A percentile compares a stretch with the other conserved stretches of the same genome.
phyloP scores from a whole-genome alignment of 2,797 vertebrate species.

The Cynodonichthys magdalenae region DNA sequence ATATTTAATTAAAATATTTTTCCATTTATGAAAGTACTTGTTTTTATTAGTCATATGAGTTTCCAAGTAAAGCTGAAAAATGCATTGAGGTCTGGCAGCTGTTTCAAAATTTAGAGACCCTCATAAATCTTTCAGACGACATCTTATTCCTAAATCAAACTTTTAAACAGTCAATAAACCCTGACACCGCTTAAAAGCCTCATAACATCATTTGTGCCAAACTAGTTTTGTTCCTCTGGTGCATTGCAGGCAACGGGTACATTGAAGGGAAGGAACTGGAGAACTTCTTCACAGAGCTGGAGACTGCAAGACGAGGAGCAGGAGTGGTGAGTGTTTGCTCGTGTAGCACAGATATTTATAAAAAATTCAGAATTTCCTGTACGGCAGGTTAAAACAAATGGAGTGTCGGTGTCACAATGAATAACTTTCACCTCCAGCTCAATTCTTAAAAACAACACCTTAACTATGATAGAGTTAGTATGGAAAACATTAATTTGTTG shows the following conservation, averaged over 20 bases:
- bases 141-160: slow-evolving; percentile 49
- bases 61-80: slow-evolving; percentile 3
- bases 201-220: slow-evolving; percentile 36
- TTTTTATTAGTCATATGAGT: slow-evolving; percentile 14
- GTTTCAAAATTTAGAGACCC: slow-evolving; percentile 33
- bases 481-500: no score
- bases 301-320: slow-evolving; percentile 85
- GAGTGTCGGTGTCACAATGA: not conserved
- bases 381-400: not conserved
- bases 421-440: no score
- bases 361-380: not conserved
- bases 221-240: slow-evolving; percentile 44
- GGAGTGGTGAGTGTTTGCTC: slow-evolving; percentile 84
- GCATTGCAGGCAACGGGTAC: slow-evolving; percentile 89
- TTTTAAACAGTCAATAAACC: slow-evolving; percentile 44
- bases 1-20: slow-evolving; percentile 5
- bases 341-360: not conserved
- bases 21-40: not conserved
- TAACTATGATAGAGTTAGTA: no score
- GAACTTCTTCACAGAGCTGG: slow-evolving; percentile 92
- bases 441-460: no score
- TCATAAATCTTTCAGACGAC: slow-evolving; percentile 38
- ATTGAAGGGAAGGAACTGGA: slow-evolving; percentile 96
- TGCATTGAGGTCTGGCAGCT: slow-evolving; percentile 12
- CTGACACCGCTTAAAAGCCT: slow-evolving; percentile 35